phyloP scores from a whole-genome alignment of 1,140 invertebrate genomes.

The Phenacoccus solenopsis region DNA sequence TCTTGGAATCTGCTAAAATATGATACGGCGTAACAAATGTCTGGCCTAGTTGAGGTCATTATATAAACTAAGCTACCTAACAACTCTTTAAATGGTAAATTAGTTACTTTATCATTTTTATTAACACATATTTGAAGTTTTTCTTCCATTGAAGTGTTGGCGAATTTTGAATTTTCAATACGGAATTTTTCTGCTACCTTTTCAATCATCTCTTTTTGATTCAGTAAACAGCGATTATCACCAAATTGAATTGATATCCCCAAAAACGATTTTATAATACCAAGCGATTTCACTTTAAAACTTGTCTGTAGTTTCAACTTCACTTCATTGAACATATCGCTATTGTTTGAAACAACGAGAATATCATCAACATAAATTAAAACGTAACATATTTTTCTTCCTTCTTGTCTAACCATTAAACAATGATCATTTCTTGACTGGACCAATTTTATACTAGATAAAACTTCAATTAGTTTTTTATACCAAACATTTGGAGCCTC shows the following conservation, averaged over 20 bases:
- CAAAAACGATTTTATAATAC: neutral
- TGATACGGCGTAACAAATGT: no score
- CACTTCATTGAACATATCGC: neutral
- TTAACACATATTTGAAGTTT: neutral
- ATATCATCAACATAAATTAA: constrained; percentile 18
- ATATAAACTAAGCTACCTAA: neutral
- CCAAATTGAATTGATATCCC: neutral
- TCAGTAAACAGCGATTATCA: neutral
- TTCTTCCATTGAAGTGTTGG: neutral
- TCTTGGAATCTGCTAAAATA: no score
- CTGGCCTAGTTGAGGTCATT: no score
- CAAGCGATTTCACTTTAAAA: constrained; percentile 7
- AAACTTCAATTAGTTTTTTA: neutral
- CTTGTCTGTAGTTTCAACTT: neutral
- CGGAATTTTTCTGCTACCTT: neutral
- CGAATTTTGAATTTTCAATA: neutral
- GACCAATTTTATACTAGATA: neutral
- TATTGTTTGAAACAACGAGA: neutral
- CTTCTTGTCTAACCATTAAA: neutral
- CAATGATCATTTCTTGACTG: constrained; percentile 4
- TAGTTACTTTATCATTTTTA: neutral
- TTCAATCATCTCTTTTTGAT: neutral
- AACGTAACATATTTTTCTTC: neutral
- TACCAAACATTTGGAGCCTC: constrained; percentile 9
- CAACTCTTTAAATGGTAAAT: neutral